These are phyloP conservation scores for Pelodiscus sinensis DNA, from an alignment of 2,113 vertebrate genomes.

Conservation along the genomic window DNA sequence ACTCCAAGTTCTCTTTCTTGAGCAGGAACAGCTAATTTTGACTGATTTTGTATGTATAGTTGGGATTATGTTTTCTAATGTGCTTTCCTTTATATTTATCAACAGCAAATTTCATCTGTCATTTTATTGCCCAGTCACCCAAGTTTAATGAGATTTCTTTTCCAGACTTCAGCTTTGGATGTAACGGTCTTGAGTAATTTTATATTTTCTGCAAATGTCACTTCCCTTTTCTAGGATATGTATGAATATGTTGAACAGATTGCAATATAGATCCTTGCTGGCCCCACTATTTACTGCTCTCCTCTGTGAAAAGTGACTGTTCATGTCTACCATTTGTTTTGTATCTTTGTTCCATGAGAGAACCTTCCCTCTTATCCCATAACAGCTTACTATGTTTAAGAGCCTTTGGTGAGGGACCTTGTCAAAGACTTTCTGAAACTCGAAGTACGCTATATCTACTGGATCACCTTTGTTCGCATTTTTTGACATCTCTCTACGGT, in stretches of 20 bases:
- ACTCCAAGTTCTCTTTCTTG: background rate
- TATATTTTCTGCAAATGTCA: background rate
- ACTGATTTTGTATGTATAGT: background rate
- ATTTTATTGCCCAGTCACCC: background rate
- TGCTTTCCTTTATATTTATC: background rate
- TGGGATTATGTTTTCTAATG: background rate
- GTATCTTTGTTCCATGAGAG: background rate
- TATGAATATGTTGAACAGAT: background rate
- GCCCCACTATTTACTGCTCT: background rate
- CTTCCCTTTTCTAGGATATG: background rate
- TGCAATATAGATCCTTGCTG: background rate
- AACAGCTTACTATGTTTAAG: background rate
- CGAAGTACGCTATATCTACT: background rate
- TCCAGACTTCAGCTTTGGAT: background rate
- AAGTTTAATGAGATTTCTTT: background rate
- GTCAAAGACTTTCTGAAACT: background rate
- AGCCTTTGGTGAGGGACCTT: background rate
- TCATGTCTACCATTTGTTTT: background rate
- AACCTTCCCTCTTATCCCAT: background rate
- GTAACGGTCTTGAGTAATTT: background rate
- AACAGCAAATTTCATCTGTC: background rate
- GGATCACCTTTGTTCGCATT: background rate
- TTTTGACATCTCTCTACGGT: conserved; percentile 23
- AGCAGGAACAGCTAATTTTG: background rate
- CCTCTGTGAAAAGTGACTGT: background rate